Conservation (phyloP, 64 coral and sea anemone species). For the Porites australiensis region DNA sequence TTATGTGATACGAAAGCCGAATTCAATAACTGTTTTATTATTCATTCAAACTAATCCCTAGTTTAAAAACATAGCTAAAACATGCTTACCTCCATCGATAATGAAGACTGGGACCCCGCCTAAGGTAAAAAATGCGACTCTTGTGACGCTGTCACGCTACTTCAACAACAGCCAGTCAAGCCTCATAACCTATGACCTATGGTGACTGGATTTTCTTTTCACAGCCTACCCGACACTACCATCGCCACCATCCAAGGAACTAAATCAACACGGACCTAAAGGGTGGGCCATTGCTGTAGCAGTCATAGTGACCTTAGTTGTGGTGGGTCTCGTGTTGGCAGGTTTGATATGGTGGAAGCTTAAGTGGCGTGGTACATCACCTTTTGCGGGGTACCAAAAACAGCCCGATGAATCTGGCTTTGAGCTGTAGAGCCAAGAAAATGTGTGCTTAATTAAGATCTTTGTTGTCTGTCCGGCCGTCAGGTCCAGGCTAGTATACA, state of each 20-base stretch:
- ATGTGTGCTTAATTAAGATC: no score
- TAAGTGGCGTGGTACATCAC: not conserved
- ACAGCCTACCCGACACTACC: not conserved
- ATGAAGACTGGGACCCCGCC: no score
- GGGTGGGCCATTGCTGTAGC: conserved; percentile 28
- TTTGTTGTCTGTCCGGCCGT: no score
- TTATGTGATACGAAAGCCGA: no score
- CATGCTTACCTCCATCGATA: no score
- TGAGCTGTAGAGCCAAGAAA: not conserved
- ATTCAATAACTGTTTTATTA: no score
- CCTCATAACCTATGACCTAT: not conserved
- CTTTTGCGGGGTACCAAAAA: not conserved
- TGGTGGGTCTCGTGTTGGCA: conserved; percentile 6
- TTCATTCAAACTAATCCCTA: no score
- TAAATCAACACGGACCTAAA: not conserved
- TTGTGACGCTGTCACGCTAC: no score
- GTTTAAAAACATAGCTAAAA: no score
- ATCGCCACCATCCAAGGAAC: not conserved
- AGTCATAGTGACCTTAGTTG: not conserved
- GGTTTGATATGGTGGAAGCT: conserved; percentile 29
- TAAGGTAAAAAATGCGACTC: no score
- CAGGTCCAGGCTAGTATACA: no score
- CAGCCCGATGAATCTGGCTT: not conserved
- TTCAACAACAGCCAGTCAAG: no score
- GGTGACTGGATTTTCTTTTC: not conserved